phyloP scores from a whole-genome alignment of 2,113 vertebrate species.

The Desmodus rotundus region DNA sequence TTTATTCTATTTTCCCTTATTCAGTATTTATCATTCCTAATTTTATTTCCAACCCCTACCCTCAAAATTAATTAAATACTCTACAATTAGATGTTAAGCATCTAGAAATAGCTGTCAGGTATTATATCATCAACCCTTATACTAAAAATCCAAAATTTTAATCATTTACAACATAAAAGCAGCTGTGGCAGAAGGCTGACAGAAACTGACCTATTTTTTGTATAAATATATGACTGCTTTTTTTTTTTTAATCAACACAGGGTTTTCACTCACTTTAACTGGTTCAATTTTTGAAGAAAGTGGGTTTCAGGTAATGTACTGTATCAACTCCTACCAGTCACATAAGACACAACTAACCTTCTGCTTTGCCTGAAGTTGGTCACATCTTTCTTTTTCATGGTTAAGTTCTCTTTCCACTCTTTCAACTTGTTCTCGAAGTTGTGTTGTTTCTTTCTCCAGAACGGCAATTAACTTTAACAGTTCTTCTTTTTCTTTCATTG shows the following conservation, averaged over 20 bases:
- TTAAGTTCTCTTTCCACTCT: conserved; percentile 85
- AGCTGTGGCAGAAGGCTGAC: conserved; percentile 72
- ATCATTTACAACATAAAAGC: conserved; percentile 75
- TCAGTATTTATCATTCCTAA: not conserved
- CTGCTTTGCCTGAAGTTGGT: conserved; percentile 86
- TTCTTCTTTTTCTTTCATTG: conserved; percentile 93
- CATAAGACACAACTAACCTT: conserved; percentile 84
- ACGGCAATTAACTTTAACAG: conserved; percentile 86
- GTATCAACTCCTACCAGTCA: conserved; percentile 51
- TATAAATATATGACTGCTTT: conserved; percentile 66
- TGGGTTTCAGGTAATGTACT: conserved; percentile 28
- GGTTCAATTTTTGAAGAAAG: conserved; percentile 61
- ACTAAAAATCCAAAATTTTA: conserved; percentile 76
- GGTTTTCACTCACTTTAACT: conserved; percentile 63
- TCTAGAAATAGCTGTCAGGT: conserved; percentile 72
- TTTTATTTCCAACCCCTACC: conserved; percentile 7
- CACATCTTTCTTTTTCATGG: conserved; percentile 86
- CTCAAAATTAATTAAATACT: conserved; percentile 33
- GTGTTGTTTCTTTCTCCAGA: conserved; percentile 89
- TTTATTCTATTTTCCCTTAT: not conserved
- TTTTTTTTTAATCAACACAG: conserved; percentile 55
- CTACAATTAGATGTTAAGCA: conserved; percentile 61
- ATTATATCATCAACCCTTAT: conserved; percentile 71
- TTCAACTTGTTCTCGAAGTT: conserved; percentile 89
- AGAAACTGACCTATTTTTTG: conserved; percentile 69